These are phyloP conservation scores for Pimpla rufipes DNA, from an alignment of 2,888 invertebrate species.

Conservation along the genomic window DNA sequence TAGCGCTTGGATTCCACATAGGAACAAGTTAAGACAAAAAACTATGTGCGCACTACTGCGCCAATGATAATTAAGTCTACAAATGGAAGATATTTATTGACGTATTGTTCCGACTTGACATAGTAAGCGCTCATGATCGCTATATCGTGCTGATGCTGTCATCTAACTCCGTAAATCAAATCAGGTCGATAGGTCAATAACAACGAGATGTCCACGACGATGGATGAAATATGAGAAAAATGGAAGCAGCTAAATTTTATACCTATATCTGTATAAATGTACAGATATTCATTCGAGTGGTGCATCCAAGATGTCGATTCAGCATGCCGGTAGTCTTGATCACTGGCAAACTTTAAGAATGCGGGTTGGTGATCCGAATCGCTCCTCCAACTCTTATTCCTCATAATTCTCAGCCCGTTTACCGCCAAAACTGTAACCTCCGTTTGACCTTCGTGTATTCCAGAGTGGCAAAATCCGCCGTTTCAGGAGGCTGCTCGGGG, in stretches of 20 bases:
- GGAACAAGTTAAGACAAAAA: too few relatives aligned
- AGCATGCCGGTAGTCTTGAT: background rate
- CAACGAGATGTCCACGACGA: background rate
- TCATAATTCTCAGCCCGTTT: background rate
- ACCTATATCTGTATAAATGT: background rate
- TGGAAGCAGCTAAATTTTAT: background rate
- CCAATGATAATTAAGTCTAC: too few relatives aligned
- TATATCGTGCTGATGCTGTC: too few relatives aligned
- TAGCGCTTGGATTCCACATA: too few relatives aligned
- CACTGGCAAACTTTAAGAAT: background rate
- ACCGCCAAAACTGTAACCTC: too few relatives aligned
- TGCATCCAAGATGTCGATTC: background rate
- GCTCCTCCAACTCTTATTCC: background rate
- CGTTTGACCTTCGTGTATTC: too few relatives aligned
- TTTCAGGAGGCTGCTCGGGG: too few relatives aligned
- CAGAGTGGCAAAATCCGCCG: too few relatives aligned
- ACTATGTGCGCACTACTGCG: too few relatives aligned
- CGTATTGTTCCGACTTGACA: too few relatives aligned
- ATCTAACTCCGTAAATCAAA: background rate
- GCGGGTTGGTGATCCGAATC: background rate
- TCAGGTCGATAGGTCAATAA: background rate
- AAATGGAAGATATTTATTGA: too few relatives aligned
- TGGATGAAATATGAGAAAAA: background rate
- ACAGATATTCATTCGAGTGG: background rate
- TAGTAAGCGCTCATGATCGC: too few relatives aligned